A percentile compares a stretch with the other conserved stretches of the same genome.
These are phyloP conservation scores for Dendrocopos noguchii DNA, from an alignment of 2,113 vertebrate genomes.

Conservation along the genomic window DNA sequence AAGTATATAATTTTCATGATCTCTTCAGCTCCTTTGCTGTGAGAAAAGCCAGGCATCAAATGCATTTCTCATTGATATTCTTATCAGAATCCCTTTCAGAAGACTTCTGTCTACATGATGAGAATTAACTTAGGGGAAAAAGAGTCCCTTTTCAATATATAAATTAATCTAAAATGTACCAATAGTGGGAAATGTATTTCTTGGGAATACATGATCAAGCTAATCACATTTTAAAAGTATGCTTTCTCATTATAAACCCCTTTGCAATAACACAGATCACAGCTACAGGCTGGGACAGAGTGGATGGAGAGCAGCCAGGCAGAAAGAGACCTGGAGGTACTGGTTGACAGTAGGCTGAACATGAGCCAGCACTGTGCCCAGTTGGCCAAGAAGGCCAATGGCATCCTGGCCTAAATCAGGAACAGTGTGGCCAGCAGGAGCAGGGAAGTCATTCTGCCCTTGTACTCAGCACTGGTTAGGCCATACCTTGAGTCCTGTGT, in stretches of 20 bases:
- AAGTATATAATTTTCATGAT: neutral
- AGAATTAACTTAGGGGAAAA: neutral
- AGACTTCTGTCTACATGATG: neutral
- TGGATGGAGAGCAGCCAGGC: no score
- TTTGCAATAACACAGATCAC: neutral
- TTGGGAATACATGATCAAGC: neutral
- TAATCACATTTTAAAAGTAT: neutral
- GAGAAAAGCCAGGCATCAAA: constrained; percentile 4
- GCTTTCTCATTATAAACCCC: neutral
- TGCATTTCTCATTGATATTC: neutral
- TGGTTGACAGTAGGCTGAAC: no score
- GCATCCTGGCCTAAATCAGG: no score
- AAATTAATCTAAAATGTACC: neutral
- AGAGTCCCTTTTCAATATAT: neutral
- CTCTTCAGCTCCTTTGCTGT: neutral
- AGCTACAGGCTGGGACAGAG: no score
- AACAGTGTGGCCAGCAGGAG: no score
- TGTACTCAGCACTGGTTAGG: no score
- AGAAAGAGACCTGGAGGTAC: no score
- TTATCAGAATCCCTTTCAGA: neutral
- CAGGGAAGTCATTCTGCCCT: no score
- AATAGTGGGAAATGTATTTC: neutral
- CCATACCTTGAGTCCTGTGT: no score
- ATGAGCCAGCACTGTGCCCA: no score
- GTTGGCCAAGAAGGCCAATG: no score